phyloP scores from a whole-genome alignment of 2,113 vertebrate species.

The Ochotona princeps region DNA sequence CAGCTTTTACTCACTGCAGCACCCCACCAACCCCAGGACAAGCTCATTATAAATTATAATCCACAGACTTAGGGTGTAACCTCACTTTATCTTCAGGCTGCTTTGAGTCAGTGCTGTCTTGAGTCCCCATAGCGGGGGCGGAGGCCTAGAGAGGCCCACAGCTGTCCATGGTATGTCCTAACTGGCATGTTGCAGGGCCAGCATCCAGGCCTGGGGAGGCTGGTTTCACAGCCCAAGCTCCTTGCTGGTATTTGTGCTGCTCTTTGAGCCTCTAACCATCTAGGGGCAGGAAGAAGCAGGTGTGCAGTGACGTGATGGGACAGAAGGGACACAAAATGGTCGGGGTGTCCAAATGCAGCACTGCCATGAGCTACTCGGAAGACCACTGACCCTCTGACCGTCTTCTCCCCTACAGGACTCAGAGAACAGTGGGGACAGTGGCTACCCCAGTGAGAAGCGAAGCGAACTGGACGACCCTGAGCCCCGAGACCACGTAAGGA shows the following conservation, averaged over 20 bases:
- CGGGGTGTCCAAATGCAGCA: not conserved
- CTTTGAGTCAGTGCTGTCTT: not conserved
- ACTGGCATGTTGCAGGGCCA: not conserved
- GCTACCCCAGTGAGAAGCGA: constrained; percentile 95
- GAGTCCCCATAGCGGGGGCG: not conserved
- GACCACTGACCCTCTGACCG: not conserved
- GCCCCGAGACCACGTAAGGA: constrained; percentile 89
- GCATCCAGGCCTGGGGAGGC: not conserved
- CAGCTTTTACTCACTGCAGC: too few relatives aligned
- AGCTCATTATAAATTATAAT: not conserved
- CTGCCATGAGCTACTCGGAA: not conserved
- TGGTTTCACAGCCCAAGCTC: not conserved
- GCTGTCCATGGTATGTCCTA: not conserved
- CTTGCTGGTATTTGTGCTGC: not conserved
- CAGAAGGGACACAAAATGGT: not conserved
- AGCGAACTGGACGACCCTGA: constrained; percentile 93
- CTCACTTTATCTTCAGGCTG: not conserved
- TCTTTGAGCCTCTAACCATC: not conserved
- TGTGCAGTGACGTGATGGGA: not conserved
- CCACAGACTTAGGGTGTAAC: not conserved
- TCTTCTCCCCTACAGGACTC: constrained; percentile 87
- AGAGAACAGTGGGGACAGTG: constrained; percentile 96
- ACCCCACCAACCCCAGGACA: not conserved
- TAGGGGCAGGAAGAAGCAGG: not conserved
- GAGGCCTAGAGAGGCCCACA: not conserved